Evolutionary conservation across 2,797 vertebrate species (phyloP).

Genomic region (Karalla daura): DNA sequence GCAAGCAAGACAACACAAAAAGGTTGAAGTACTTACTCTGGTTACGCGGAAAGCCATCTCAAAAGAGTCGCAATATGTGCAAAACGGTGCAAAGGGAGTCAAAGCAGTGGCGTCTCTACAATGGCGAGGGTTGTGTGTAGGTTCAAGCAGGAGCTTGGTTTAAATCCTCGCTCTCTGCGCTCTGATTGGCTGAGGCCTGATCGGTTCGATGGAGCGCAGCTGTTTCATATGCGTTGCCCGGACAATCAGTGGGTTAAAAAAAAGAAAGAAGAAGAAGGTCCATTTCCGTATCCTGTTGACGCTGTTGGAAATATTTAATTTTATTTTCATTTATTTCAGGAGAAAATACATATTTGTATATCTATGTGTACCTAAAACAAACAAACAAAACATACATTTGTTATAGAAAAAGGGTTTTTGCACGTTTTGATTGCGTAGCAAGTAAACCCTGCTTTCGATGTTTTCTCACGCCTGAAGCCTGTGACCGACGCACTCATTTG

Average conservation of each 20-base stretch:
- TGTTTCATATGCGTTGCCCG: constrained; percentile 80
- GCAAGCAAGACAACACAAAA: rapidly evolving
- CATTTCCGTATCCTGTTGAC: constrained; percentile 56
- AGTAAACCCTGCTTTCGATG: too few relatives aligned
- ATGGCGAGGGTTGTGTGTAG: rapidly evolving
- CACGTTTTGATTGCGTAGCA: too few relatives aligned
- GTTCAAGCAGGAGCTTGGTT: constrained; percentile 61
- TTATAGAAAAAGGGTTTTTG: too few relatives aligned
- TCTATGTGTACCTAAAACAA: too few relatives aligned
- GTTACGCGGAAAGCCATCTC: constrained; percentile 86
- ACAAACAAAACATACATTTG: too few relatives aligned
- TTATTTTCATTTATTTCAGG: background rate
- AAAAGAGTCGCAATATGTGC: too few relatives aligned
- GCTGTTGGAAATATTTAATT: background rate
- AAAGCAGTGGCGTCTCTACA: too few relatives aligned
- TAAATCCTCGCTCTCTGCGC: constrained; percentile 82
- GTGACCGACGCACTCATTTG: too few relatives aligned
- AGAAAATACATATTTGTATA: too few relatives aligned
- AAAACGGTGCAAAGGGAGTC: background rate
- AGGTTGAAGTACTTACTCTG: constrained; percentile 74
- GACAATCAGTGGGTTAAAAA: constrained; percentile 59
- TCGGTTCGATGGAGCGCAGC: constrained; percentile 76
- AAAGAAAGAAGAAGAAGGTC: too few relatives aligned
- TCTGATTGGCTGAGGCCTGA: constrained; percentile 80
- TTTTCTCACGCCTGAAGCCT: too few relatives aligned